Base-by-base conservation (phyloP, 2,888 invertebrate species). In the Erebia epiphron region DNA sequence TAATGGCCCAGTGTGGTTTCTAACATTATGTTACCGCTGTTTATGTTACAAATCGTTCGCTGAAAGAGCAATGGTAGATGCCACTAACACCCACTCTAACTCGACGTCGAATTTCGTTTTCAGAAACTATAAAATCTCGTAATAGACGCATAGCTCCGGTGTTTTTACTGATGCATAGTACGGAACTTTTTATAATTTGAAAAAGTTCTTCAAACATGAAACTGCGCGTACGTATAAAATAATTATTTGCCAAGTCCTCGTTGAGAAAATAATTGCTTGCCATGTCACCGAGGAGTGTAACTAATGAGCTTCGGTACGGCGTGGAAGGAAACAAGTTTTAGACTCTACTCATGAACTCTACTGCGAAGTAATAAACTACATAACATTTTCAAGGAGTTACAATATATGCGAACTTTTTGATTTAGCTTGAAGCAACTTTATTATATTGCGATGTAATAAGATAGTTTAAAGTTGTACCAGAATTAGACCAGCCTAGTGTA, bases 201-300 rank as follows among this genome's bases (percentile, higher is more conserved):
- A 62, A 62, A 62, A 21, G 21, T 62, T 49, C 49, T 62, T 62
- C 21, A 62, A 46, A 62, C 49, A 62, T 14, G 49, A 62, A 62
- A 62, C 18, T 14, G 46, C 46, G 13, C 46, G 46, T 62, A 21
- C 62, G 43, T 0, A 62, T 46, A 49, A 41, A 60, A 60, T 60
- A 41, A 62, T 49, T 62, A 62, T 62, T 49, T 62, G 62, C 62
- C 62, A 49, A 46, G 49, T 46, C 46, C 62, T 62, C 46, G 62
- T 62, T 62, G 49, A 21, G 49, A 49, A 62, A 62, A 49, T 62
- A 62, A 62, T 62, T 62, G 62, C 62, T 62, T 62, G 46, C 62
- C 46, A 49, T 62, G 62, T 46, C 21, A 62, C 43, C 49, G 13
- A 49, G 21, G 62, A 21, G 56, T 21, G 56, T 57, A 57, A 13